Conservation (phyloP, 2,113 vertebrate genomes). For the Cisticola juncidis region DNA sequence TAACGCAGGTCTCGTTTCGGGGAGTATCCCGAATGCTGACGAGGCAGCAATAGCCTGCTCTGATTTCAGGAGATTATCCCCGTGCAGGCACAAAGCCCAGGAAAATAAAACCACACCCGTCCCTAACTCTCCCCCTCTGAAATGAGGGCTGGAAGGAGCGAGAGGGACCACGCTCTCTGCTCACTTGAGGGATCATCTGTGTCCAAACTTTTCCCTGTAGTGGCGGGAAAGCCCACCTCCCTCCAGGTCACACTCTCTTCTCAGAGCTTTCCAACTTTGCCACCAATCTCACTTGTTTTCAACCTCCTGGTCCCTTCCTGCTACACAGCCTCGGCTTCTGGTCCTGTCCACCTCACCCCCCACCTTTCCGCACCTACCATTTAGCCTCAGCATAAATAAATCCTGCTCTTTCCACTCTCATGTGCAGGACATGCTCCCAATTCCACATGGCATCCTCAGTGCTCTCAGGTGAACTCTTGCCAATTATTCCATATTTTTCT, state of each 20-base stretch:
- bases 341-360: fast-evolving
- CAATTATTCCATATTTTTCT: neutral
- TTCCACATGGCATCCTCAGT: neutral
- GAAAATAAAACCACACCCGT: neutral
- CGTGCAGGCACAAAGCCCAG: neutral
- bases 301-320: neutral
- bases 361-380: neutral
- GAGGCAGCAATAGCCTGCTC: neutral
- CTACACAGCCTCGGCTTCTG: neutral
- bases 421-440: fast-evolving
- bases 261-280: neutral
- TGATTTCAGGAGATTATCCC: neutral
- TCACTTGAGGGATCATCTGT: neutral
- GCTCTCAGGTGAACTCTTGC: neutral
- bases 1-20: neutral
- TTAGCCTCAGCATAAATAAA: neutral
- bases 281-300: neutral
- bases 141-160: neutral
- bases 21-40: neutral
- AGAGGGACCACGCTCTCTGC: neutral
- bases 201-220: neutral
- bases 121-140: neutral
- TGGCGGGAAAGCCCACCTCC: fast-evolving
- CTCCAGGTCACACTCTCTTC: neutral
- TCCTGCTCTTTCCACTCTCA: neutral